Percentiles rank a stretch among this genome's conserved stretches.
phyloP scores from a whole-genome alignment of 2,888 invertebrate genomes.

The Malthinus flaveolus region DNA sequence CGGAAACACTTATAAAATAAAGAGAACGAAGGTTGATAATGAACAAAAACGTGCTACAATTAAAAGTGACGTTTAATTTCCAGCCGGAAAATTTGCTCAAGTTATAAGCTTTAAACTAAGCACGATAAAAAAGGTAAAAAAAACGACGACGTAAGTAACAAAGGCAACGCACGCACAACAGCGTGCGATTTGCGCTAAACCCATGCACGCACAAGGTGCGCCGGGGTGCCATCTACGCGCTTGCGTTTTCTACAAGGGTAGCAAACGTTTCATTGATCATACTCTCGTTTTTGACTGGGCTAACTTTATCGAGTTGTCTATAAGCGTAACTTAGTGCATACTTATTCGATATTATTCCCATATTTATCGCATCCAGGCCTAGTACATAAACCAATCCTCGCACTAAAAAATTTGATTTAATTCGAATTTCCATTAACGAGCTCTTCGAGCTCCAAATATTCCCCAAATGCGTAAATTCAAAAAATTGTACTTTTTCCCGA shows the following conservation, averaged over 20 bases:
- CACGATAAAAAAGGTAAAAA: constrained; percentile 27
- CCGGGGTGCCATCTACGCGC: constrained; percentile 35
- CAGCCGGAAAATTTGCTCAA: constrained; percentile 1
- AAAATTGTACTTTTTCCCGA: no score
- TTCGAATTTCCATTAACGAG: no score
- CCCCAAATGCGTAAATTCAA: no score
- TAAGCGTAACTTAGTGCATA: constrained; percentile 22
- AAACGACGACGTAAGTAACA: constrained; percentile 28
- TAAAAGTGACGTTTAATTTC: constrained; percentile 3
- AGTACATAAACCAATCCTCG: no score
- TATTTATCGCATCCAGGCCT: no score
- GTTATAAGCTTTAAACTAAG: constrained; percentile 4
- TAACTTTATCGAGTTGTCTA: constrained; percentile 36
- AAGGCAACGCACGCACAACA: constrained; percentile 25
- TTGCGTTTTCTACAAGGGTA: constrained; percentile 39
- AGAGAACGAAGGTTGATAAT: background rate
- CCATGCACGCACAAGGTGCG: constrained; percentile 38
- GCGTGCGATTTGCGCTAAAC: constrained; percentile 34
- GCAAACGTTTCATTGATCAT: constrained; percentile 47
- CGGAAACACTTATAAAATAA: no score
- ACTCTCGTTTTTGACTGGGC: constrained; percentile 37
- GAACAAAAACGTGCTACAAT: constrained; percentile 1
- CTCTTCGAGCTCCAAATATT: no score
- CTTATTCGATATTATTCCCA: background rate
- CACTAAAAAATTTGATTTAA: no score